Evolutionary conservation across 2,113 vertebrate genomes (phyloP), one percentile per base, ranked within the genome.

Genomic region (Gallinago undulata): DNA sequence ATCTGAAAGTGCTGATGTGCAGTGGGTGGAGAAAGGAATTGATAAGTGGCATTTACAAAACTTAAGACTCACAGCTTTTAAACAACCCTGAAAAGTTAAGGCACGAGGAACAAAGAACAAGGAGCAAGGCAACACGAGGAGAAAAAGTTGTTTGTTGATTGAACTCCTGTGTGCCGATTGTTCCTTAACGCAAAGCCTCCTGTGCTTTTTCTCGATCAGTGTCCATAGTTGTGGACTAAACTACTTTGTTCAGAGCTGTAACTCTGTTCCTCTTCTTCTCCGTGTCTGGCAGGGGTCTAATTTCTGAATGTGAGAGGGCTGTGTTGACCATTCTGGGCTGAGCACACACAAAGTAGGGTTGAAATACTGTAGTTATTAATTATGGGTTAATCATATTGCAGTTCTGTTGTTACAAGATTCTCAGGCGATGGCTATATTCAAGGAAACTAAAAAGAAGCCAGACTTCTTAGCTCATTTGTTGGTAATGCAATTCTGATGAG

Each of bases 341-440:
- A 84, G 30, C 75, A 62, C 89, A 51, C 13, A 50, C 79, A 79
- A 91, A 87, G 56, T 87, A 90, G 89, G 82, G 68, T 87, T 95
- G 95, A 96, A 96, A 96, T 94, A 84, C 83, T 96, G 80, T 51
- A 50, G 33, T 94, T 97, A 94, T 88, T 96, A 96, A 90, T 85
- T 41, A 10, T 84, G 84, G 70, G 70, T 97, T 97, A 94, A 91
- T 95, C 92, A 80, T 90, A 69, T 75, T 92, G 86, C 86, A 96
- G 79, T 45, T 93, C 84, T 94, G 76, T 84, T 95, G 68, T 95
- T 96, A 87, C 55, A 89, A 80, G 95, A 19, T 95, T 96, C 93
- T 97, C 66, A 48, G 87, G 91, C 69, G 94, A 91, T 86, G 60
- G 53, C 70, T 95, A 70, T 96, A 95, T 75, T 83, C 80, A 91